Evolutionary conservation across 2,888 invertebrate species (phyloP).

Genomic region (Tryphoninae sp.): DNA sequence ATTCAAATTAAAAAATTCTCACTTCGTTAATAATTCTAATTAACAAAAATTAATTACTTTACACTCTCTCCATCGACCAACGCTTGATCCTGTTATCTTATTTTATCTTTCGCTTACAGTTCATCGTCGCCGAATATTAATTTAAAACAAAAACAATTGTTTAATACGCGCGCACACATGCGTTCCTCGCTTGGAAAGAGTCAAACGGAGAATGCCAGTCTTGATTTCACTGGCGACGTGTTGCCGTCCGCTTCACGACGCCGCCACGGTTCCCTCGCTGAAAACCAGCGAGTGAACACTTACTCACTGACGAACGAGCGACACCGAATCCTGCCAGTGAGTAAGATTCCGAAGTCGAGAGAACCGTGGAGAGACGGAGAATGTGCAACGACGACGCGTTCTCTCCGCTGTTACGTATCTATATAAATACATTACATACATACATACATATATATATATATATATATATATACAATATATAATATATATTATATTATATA

Average conservation of each 20-base stretch:
- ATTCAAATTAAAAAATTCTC: background rate
- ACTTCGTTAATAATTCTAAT: background rate
- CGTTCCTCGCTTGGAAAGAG: conserved; percentile 49
- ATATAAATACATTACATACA: background rate
- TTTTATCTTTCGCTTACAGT: background rate
- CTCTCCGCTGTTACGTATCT: conserved; percentile 30
- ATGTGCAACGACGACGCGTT: conserved; percentile 61
- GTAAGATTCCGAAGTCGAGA: conserved; percentile 38
- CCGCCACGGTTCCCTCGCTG: conserved; percentile 24
- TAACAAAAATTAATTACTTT: no score
- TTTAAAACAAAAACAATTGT: no score
- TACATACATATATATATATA: background rate
- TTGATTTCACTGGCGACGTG: conserved; percentile 60
- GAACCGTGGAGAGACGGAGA: conserved; percentile 46
- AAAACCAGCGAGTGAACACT: conserved; percentile 46
- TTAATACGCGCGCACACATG: background rate
- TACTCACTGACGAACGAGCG: conserved; percentile 22
- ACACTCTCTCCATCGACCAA: no score
- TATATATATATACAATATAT: no score
- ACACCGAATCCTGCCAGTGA: conserved; percentile 23
- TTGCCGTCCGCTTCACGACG: conserved; percentile 49
- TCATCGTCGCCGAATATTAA: no score
- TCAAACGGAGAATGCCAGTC: conserved; percentile 55
- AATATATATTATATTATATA: no score
- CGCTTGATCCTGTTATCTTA: background rate